Evolutionary conservation across 92 coral and sea anemone species (phyloP).

Genomic region (Paramuricea clavata): DNA sequence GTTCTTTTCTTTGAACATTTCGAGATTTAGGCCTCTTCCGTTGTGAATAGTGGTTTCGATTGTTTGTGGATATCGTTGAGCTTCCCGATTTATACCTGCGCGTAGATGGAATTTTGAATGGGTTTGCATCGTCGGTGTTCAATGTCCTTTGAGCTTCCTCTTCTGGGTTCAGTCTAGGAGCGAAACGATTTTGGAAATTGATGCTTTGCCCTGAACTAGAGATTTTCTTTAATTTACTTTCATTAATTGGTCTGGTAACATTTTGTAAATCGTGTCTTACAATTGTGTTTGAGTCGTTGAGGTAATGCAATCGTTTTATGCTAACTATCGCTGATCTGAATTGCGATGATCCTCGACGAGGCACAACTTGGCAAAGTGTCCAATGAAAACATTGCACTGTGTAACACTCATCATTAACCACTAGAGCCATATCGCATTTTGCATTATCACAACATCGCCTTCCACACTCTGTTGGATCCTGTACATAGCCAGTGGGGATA

Average conservation of each 20-base stretch:
- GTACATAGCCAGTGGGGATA: conserved; percentile 79
- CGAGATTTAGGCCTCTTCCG: background rate
- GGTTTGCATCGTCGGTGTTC: background rate
- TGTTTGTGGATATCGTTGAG: background rate
- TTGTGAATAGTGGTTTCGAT: background rate
- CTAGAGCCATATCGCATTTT: conserved; percentile 82
- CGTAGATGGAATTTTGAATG: background rate
- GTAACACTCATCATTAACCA: conserved; percentile 82
- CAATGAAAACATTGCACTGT: conserved; percentile 85
- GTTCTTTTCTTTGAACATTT: conserved; percentile 16
- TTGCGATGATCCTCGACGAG: conserved; percentile 66
- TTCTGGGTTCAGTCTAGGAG: too few species aligned
- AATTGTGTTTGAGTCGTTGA: background rate
- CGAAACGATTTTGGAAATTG: background rate
- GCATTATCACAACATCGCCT: conserved; percentile 84
- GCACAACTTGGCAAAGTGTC: conserved; percentile 76
- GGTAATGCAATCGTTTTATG: conserved; percentile 73
- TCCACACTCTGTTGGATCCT: conserved; percentile 78
- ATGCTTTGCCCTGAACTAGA: background rate
- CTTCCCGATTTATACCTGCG: background rate
- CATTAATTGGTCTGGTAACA: background rate
- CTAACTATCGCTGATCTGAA: conserved; percentile 78
- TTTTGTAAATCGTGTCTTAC: background rate
- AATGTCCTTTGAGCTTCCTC: background rate
- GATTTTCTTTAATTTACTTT: background rate